Conservation (phyloP, 2,113 vertebrate species). For the Triplophysa tibetana region DNA sequence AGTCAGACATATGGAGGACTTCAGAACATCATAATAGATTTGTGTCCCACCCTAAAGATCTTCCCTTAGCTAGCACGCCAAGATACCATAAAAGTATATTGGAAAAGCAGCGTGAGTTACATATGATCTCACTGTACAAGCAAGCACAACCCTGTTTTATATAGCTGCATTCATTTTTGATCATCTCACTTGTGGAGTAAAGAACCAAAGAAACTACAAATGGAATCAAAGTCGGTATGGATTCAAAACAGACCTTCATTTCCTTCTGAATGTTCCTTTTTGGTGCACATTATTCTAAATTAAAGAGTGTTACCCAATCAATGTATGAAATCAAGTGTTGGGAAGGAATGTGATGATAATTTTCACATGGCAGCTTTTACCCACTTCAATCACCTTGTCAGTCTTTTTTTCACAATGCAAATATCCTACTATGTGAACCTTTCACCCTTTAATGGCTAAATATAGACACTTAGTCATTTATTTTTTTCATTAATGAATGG, state of each 20-base stretch:
- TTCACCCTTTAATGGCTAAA: slow-evolving; percentile 39
- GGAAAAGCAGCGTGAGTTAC: neutral
- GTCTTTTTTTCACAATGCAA: slow-evolving; percentile 17
- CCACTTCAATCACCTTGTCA: slow-evolving; percentile 26
- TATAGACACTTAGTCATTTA: slow-evolving; percentile 26
- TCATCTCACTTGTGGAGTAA: neutral
- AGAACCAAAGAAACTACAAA: neutral
- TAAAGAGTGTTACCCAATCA: too few species aligned
- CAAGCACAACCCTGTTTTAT: slow-evolving; percentile 12
- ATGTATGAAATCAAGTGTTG: too few species aligned
- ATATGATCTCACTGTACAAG: slow-evolving; percentile 12
- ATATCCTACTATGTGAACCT: slow-evolving; percentile 21
- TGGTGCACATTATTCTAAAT: too few species aligned
- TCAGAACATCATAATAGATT: slow-evolving; percentile 8
- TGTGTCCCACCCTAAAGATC: slow-evolving; percentile 30
- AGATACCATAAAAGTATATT: slow-evolving; percentile 6
- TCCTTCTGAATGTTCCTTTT: too few species aligned
- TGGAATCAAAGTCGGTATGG: neutral
- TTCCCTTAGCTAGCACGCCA: slow-evolving; percentile 5
- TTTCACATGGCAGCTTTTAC: too few species aligned
- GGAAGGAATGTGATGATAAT: too few species aligned
- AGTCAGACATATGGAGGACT: neutral
- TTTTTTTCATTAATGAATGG: neutral
- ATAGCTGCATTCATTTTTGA: neutral
- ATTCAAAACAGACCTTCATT: too few species aligned